These are phyloP conservation scores for Rhinoderma darwinii DNA, from an alignment of 2,113 vertebrate species.

Conservation along the genomic window DNA sequence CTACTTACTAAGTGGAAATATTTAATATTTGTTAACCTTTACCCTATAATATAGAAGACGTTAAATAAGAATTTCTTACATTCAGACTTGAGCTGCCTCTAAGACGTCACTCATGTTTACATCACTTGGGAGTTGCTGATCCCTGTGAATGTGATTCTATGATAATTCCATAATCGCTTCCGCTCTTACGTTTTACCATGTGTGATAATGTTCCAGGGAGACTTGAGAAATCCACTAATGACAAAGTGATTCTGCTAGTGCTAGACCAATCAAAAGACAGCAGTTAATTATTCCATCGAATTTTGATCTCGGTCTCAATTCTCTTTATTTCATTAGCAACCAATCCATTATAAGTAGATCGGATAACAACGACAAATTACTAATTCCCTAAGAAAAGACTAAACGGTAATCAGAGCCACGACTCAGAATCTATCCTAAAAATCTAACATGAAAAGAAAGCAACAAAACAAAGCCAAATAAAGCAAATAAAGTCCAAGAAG, in stretches of 20 bases:
- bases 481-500: not conserved
- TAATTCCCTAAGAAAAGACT: not conserved
- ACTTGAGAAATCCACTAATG: not conserved
- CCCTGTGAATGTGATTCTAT: not conserved
- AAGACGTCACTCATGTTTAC: not conserved
- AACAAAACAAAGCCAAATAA: too few relatives aligned
- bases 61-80: not conserved
- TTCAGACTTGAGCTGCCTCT: not conserved
- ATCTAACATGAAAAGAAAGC: not conserved
- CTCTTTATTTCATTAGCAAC: constrained; percentile 22
- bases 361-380: not conserved
- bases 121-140: not conserved
- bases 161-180: constrained; percentile 22
- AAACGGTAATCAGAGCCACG: not conserved
- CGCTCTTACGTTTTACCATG: not conserved
- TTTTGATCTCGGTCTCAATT: not conserved
- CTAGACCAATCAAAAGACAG: not conserved
- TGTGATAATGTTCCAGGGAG: constrained; percentile 3
- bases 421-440: not conserved
- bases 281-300: constrained; percentile 15
- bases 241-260: not conserved
- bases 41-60: not conserved
- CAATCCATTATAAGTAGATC: not conserved
- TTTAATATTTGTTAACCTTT: not conserved
- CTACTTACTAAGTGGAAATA: too few relatives aligned